phyloP scores from a whole-genome alignment of 1,140 invertebrate genomes.

The Drosophila santomea region DNA sequence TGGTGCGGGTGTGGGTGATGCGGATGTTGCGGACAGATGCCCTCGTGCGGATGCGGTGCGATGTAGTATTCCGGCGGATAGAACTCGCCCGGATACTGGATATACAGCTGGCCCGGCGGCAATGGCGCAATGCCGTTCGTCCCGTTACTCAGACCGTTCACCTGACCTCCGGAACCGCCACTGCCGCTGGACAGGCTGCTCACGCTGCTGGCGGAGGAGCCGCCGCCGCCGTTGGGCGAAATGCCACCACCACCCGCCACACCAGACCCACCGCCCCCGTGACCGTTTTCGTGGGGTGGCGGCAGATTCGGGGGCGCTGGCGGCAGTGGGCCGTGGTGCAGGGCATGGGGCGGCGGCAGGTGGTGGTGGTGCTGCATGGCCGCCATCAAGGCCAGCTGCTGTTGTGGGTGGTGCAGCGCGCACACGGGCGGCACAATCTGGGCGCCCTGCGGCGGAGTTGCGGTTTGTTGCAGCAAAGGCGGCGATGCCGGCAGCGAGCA shows the following conservation, averaged over 20 bases:
- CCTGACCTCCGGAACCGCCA: slow-evolving; percentile 45
- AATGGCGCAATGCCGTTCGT: slow-evolving; percentile 63
- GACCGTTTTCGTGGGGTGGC: slow-evolving; percentile 63
- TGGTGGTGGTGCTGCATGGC: slow-evolving; percentile 78
- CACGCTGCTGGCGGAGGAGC: slow-evolving; percentile 69
- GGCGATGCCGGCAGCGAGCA: slow-evolving; percentile 74
- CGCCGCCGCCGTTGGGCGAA: slow-evolving; percentile 59
- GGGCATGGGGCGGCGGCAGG: slow-evolving; percentile 47
- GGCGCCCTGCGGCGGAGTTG: slow-evolving; percentile 75
- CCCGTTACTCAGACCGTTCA: slow-evolving; percentile 47
- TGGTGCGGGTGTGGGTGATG: slow-evolving; percentile 78
- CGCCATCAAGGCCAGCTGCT: slow-evolving; percentile 75
- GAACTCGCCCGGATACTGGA: slow-evolving; percentile 79
- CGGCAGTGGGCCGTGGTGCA: slow-evolving; percentile 46
- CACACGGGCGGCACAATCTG: slow-evolving; percentile 78
- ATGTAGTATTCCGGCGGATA: slow-evolving; percentile 83
- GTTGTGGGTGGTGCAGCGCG: slow-evolving; percentile 81
- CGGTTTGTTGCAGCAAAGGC: slow-evolving; percentile 73
- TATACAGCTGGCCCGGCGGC: slow-evolving; percentile 73
- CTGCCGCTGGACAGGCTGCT: slow-evolving; percentile 68
- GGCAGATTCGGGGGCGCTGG: slow-evolving; percentile 37
- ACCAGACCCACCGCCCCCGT: slow-evolving; percentile 39
- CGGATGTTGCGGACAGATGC: slow-evolving; percentile 82
- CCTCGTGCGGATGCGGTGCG: slow-evolving; percentile 79
- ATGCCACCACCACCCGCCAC: slow-evolving; percentile 34